These are phyloP conservation scores for Lycaena phlaeas DNA, from an alignment of 2,888 invertebrate genomes.

Conservation along the genomic window DNA sequence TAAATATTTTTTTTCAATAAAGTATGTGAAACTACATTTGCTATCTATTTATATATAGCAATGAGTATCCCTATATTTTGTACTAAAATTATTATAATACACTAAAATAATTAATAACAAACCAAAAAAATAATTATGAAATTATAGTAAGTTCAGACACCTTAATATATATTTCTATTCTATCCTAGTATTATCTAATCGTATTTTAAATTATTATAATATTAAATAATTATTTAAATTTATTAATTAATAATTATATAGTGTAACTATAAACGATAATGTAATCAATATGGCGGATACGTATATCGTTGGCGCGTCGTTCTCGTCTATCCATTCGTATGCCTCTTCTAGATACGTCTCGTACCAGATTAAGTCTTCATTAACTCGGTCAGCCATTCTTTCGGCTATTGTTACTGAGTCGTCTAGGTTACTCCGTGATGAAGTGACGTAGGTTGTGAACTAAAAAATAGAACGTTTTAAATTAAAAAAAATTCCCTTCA, in stretches of 20 bases:
- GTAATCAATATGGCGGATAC: constrained; percentile 38
- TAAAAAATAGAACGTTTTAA: constrained; percentile 26
- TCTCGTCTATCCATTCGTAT: constrained; percentile 59
- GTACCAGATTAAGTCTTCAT: constrained; percentile 37
- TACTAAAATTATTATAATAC: neutral
- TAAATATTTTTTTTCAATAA: too few relatives aligned
- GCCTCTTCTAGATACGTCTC: constrained; percentile 25
- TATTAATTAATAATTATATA: constrained; percentile 29
- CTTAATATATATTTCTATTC: constrained; percentile 13
- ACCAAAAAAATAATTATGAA: neutral
- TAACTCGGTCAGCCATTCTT: constrained; percentile 22
- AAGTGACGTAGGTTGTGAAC: constrained; percentile 40
- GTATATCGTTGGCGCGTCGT: constrained; percentile 40
- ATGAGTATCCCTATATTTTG: constrained; percentile 26
- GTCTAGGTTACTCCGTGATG: constrained; percentile 32
- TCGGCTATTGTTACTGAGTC: constrained; percentile 31
- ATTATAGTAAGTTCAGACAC: constrained; percentile 5
- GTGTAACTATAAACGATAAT: constrained; percentile 32
- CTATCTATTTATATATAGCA: constrained; percentile 37
- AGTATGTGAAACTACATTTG: constrained; percentile 30
- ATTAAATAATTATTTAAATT: neutral
- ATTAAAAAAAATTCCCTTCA: too few relatives aligned
- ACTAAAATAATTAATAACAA: neutral
- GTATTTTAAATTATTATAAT: too few relatives aligned
- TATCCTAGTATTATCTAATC: too few relatives aligned